phyloP scores from a whole-genome alignment of 1,140 invertebrate species.

The Orchestia grillus region DNA sequence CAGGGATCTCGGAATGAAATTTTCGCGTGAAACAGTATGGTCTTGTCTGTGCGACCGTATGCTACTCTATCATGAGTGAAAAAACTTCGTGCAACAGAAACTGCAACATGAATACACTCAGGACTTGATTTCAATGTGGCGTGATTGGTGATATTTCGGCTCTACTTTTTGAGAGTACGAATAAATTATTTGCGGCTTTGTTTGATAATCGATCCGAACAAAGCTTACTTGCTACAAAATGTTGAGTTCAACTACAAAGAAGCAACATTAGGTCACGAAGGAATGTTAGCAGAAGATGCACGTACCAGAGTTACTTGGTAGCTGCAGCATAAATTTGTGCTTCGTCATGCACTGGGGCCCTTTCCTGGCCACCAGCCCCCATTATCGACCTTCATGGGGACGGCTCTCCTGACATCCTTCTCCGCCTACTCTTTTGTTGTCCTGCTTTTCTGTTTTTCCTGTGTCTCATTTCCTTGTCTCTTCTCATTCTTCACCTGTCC shows the following conservation, averaged over 20 bases:
- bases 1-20: background rate
- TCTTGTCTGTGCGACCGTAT: background rate
- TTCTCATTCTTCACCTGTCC: too few species aligned
- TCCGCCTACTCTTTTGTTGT: too few species aligned
- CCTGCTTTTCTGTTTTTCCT: too few species aligned
- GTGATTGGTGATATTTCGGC: too few species aligned
- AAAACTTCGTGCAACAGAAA: background rate
- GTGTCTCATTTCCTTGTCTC: too few species aligned
- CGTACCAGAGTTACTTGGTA: background rate
- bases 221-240: background rate
- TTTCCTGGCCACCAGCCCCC: background rate
- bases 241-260: background rate
- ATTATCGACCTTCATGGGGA: background rate
- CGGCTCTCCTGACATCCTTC: background rate
- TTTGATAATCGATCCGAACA: too few species aligned
- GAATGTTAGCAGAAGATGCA: background rate
- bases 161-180: too few species aligned
- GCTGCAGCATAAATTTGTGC: background rate
- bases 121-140: too few species aligned
- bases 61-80: too few species aligned
- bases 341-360: background rate
- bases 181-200: too few species aligned
- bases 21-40: background rate
- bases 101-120: too few species aligned
- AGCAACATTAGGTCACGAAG: background rate